These are phyloP conservation scores for Trachelus tabidus DNA, from an alignment of 2,888 invertebrate genomes.

Conservation along the genomic window DNA sequence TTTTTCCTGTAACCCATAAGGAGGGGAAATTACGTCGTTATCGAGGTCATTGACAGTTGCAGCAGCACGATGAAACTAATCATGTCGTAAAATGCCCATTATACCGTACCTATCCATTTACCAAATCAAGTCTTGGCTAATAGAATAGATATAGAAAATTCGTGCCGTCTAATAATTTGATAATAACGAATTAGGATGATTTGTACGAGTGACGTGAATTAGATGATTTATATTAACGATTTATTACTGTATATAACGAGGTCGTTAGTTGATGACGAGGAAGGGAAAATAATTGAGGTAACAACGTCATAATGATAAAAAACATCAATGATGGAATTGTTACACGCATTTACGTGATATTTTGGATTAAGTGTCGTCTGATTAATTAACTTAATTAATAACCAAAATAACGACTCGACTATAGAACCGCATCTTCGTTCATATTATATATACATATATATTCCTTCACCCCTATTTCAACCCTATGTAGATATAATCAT, in stretches of 20 bases:
- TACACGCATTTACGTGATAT: background rate
- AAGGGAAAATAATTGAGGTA: background rate
- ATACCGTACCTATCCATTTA: background rate
- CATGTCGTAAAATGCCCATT: background rate
- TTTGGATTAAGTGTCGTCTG: background rate
- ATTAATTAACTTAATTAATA: constrained; percentile 4
- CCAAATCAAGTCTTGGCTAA: background rate
- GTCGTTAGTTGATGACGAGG: background rate
- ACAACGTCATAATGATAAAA: background rate
- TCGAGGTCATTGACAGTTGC: background rate
- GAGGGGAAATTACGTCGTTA: background rate
- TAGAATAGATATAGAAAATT: background rate
- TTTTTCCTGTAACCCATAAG: background rate
- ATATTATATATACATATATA: background rate
- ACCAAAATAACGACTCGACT: background rate
- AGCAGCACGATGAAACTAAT: background rate
- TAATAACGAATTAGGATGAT: background rate
- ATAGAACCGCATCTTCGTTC: background rate
- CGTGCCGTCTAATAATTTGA: background rate
- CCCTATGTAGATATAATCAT: background rate
- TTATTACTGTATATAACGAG: background rate
- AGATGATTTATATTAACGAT: background rate
- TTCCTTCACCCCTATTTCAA: background rate
- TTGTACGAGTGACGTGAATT: background rate
- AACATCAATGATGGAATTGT: background rate